These are phyloP conservation scores for Leptopilina drosophilae DNA, from an alignment of 2,888 invertebrate species.

Conservation along the genomic window DNA sequence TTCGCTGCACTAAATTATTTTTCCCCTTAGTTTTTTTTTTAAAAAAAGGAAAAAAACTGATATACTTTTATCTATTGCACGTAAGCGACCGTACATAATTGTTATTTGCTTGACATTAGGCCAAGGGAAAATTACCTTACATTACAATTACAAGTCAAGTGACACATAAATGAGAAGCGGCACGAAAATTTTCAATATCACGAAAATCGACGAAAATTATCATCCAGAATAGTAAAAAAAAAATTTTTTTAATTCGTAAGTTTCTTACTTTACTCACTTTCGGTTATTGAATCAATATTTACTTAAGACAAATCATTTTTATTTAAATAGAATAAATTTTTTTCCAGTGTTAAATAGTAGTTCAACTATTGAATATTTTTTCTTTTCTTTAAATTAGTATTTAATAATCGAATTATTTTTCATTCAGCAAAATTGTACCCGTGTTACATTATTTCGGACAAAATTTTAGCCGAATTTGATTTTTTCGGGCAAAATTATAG, in stretches of 20 bases:
- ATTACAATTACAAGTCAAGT: slow-evolving; percentile 22
- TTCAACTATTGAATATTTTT: too few relatives aligned
- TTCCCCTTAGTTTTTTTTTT: not conserved
- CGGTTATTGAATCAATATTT: not conserved
- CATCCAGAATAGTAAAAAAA: not conserved
- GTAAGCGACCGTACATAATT: slow-evolving; percentile 22
- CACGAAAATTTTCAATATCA: slow-evolving; percentile 3
- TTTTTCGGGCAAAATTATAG: too few relatives aligned
- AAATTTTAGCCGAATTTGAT: too few relatives aligned
- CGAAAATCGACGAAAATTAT: not conserved
- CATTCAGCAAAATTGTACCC: not conserved
- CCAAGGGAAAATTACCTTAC: slow-evolving; percentile 34
- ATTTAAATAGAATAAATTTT: too few relatives aligned
- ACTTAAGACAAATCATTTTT: too few relatives aligned
- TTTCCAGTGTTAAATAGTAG: too few relatives aligned
- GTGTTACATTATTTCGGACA: too few relatives aligned
- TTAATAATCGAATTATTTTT: too few relatives aligned
- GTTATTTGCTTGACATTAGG: slow-evolving; percentile 37
- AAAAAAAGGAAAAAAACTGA: not conserved
- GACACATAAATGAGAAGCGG: slow-evolving; percentile 3
- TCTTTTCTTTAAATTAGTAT: too few relatives aligned
- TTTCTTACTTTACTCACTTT: too few relatives aligned
- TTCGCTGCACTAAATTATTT: slow-evolving; percentile 26
- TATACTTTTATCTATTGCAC: slow-evolving; percentile 28
- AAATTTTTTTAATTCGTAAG: too few relatives aligned